These are phyloP conservation scores for Nephrotoma appendiculata DNA, from an alignment of 2,888 invertebrate genomes.

Conservation along the genomic window DNA sequence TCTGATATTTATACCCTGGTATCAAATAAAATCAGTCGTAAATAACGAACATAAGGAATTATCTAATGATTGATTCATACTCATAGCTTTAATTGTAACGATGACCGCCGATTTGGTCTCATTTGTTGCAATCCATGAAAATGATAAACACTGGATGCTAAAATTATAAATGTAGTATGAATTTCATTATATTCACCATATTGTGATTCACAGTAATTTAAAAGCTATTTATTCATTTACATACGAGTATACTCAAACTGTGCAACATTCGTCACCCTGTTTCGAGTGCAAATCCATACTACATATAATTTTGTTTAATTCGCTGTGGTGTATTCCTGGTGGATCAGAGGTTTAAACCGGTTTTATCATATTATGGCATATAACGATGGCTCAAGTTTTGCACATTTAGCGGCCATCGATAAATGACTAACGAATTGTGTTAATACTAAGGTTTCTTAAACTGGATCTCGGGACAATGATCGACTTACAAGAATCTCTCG, in stretches of 20 bases:
- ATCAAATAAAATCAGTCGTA: not conserved
- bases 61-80: constrained; percentile 21
- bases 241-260: no score
- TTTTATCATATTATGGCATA: constrained; percentile 45
- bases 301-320: constrained; percentile 85
- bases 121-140: constrained; percentile 46
- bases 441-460: no score
- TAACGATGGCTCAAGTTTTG: no score
- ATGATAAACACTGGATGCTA: no score
- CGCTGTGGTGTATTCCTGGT: constrained; percentile 79
- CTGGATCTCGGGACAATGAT: no score
- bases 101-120: constrained; percentile 57
- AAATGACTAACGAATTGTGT: no score
- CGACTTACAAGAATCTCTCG: no score
- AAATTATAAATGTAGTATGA: constrained; percentile 47
- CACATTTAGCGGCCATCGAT: no score
- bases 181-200: constrained; percentile 51
- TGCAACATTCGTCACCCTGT: constrained; percentile 52
- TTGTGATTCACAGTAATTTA: constrained; percentile 48
- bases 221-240: constrained; percentile 47
- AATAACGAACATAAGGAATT: no score
- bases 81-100: constrained; percentile 47
- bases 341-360: constrained; percentile 67
- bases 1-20: not conserved
- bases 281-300: constrained; percentile 85